phyloP scores from a whole-genome alignment of 2,113 vertebrate species.

The Charadrius vociferus region DNA sequence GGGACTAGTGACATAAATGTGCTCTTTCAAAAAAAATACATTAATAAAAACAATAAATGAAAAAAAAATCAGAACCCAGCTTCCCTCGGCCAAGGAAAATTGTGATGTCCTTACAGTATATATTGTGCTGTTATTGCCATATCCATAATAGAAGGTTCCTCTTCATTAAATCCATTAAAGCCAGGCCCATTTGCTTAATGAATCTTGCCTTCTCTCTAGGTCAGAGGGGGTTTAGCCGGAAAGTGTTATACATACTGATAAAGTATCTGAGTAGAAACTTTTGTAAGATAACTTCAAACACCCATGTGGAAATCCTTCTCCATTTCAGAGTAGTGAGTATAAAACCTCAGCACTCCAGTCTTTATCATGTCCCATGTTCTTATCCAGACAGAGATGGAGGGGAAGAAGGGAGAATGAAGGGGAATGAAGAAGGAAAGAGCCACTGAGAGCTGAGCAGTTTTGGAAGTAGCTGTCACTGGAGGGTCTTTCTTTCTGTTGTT shows the following conservation, averaged over 20 bases:
- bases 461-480: background rate
- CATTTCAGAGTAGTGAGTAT: background rate
- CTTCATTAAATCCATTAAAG: background rate
- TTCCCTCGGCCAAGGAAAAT: background rate
- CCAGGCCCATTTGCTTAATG: background rate
- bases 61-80: background rate
- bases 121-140: background rate
- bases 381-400: background rate
- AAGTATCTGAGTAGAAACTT: background rate
- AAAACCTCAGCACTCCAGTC: background rate
- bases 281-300: background rate
- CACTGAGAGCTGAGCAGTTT: background rate
- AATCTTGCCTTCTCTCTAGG: background rate
- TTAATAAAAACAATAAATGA: background rate
- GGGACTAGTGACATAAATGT: background rate
- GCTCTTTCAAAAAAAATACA: background rate
- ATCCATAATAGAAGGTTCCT: background rate
- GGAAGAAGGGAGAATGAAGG: background rate
- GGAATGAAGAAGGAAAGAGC: background rate
- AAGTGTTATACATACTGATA: background rate
- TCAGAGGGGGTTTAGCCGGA: background rate
- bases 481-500: background rate
- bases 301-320: background rate
- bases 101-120: background rate
- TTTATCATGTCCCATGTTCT: rapidly evolving